phyloP scores from a whole-genome alignment of 2,888 invertebrate species.

The Biston betularia region DNA sequence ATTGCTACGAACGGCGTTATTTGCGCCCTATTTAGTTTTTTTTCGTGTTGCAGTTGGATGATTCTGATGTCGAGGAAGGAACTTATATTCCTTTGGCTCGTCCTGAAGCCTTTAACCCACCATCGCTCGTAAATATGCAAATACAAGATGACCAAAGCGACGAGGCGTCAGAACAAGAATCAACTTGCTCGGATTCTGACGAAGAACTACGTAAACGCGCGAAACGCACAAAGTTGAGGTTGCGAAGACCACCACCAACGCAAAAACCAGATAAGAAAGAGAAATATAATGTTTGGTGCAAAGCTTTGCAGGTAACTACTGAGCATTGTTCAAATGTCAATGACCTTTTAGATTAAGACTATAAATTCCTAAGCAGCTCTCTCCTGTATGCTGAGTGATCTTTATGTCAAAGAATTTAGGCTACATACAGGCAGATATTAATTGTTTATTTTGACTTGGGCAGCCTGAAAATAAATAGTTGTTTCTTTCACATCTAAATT shows the following conservation, averaged over 20 bases:
- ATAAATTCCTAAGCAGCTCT: neutral
- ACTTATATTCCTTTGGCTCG: slow-evolving; percentile 86
- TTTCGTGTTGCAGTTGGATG: slow-evolving; percentile 68
- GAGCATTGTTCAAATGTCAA: neutral
- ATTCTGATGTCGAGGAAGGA: slow-evolving; percentile 83
- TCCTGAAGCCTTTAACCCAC: slow-evolving; percentile 83
- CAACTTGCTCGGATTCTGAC: slow-evolving; percentile 86
- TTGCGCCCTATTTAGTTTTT: slow-evolving; percentile 25
- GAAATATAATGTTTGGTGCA: slow-evolving; percentile 93
- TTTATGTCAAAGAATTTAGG: too few species aligned
- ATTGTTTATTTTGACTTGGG: too few species aligned
- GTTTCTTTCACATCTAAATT: too few species aligned
- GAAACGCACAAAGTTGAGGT: slow-evolving; percentile 84
- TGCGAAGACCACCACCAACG: slow-evolving; percentile 60
- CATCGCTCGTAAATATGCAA: slow-evolving; percentile 80
- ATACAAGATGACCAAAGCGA: slow-evolving; percentile 87
- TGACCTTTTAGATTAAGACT: neutral
- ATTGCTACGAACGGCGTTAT: slow-evolving; percentile 26
- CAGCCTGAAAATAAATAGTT: too few species aligned
- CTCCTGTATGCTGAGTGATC: too few species aligned
- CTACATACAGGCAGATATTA: too few species aligned
- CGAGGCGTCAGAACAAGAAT: slow-evolving; percentile 81
- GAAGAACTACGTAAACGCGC: slow-evolving; percentile 81
- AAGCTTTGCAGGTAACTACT: slow-evolving; percentile 76
- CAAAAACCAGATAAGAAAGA: slow-evolving; percentile 83